Conservation (phyloP, 64 coral and sea anemone species). For the Dendronephthya gigantea region DNA sequence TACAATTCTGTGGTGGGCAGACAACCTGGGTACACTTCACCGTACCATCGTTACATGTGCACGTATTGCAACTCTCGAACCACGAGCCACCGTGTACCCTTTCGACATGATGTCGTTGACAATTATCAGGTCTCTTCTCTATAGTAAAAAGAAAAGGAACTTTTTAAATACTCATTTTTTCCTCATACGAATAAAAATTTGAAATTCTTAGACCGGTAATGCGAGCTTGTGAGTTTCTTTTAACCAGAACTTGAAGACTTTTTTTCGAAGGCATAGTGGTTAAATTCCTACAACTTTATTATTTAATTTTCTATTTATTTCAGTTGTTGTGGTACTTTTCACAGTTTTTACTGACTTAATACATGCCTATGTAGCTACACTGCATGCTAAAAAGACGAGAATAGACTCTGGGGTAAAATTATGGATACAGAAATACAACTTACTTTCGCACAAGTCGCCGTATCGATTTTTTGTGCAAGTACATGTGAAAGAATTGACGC, state of each 20-base stretch:
- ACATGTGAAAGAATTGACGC: slow-evolving; percentile 18
- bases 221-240: no score
- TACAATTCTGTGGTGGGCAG: background rate
- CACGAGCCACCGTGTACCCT: background rate
- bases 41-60: background rate
- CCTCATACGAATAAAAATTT: no score
- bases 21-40: background rate
- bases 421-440: background rate
- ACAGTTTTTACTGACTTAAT: no score
- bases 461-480: background rate
- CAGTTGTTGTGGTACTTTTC: no score
- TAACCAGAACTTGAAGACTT: no score
- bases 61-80: background rate
- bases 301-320: no score
- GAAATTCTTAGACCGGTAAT: no score
- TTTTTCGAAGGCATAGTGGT: no score
- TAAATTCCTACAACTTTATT: no score
- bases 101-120: background rate
- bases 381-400: no score
- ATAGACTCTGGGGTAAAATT: background rate
- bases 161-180: background rate
- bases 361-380: no score
- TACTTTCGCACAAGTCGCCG: background rate
- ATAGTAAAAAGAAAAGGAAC: background rate
- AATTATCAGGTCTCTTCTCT: background rate